Percentiles rank a stretch among this genome's conserved stretches.
Evolutionary conservation across 2,888 invertebrate genomes (phyloP).

Genomic region (Penaeus monodon): DNA sequence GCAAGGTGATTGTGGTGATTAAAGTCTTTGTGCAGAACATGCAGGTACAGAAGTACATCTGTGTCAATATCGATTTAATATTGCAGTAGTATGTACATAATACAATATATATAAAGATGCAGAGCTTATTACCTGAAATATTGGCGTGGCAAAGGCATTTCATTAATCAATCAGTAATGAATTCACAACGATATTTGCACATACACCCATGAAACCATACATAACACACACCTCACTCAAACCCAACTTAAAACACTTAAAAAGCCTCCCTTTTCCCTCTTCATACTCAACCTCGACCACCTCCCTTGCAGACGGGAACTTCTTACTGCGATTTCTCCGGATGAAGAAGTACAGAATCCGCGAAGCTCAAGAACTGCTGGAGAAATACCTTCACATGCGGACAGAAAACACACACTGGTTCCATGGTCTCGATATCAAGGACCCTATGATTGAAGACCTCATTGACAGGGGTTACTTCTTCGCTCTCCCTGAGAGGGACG

Average conservation of each 20-base stretch:
- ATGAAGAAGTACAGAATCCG: conserved; percentile 84
- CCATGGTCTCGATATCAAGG: conserved; percentile 80
- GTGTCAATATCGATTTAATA: too few relatives aligned
- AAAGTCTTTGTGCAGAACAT: too few relatives aligned
- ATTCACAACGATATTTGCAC: too few relatives aligned
- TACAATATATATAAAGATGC: too few relatives aligned
- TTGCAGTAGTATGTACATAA: too few relatives aligned
- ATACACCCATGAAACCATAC: background rate
- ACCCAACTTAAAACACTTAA: too few relatives aligned
- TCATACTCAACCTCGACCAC: background rate
- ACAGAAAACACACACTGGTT: conserved; percentile 84
- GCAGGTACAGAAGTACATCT: too few relatives aligned
- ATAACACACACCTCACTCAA: too few relatives aligned
- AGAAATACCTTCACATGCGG: conserved; percentile 82
- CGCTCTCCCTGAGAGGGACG: conserved; percentile 83
- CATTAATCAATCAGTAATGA: too few relatives aligned
- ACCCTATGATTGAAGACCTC: conserved; percentile 80
- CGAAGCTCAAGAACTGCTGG: conserved; percentile 83
- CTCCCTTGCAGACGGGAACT: conserved; percentile 75
- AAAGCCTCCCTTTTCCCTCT: background rate
- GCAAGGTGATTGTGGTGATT: too few relatives aligned
- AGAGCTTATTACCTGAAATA: too few relatives aligned
- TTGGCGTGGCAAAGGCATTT: too few relatives aligned
- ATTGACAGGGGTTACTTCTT: conserved; percentile 82
- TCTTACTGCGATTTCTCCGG: conserved; percentile 82